Evolutionary conservation across 2,888 invertebrate species (phyloP), one percentile per base, ranked within the genome.

Genomic region (Melieria omissa): DNA sequence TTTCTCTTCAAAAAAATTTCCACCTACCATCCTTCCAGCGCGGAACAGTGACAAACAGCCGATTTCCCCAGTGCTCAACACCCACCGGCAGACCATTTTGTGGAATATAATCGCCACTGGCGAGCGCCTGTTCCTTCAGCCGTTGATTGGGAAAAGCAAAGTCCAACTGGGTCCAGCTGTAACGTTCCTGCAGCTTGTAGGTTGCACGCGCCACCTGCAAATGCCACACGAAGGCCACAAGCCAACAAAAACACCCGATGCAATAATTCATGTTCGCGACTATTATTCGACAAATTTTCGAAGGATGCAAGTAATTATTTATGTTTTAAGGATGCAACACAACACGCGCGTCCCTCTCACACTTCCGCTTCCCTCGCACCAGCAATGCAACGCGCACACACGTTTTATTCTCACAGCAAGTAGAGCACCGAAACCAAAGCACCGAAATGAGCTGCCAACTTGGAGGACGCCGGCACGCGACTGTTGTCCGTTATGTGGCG

Each of bases 31-130:
- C 88, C 76, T 89, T 89, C 95, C 95, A 95, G 80, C 95, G 89
- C 0, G 95, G 95, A 3, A 95, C 92, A 9, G 92, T 91, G 42
- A 95, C 91, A 84, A 95, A 95, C n/a, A 95, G 88, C 78, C 93
- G 94, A 82, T 94, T 92, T 74, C 89, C 89, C 92, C 92, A 94
- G 73, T 94, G 88, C 84, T 95, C 95, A 45, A 95, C 91, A 29
- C 95, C 95, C 1, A 95, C 94, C 0, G 95, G 95, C 1, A 95
- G 87, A 66, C 91, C 93, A 82, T 95, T 95, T 82, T 93, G 92
- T 0, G 93, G 94, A 9, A 93, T 89, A 77, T 91, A 92, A 62
- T 90, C 90, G 5, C 92, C 92, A 0, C 89, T 89, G 54, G 89
- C 84, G 8, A 94, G 85, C 0, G 93, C 93, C 74, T 90, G 88